Evolutionary conservation across 2,888 invertebrate genomes (phyloP).

Genomic region (Heteromyza rotundicornis): DNA sequence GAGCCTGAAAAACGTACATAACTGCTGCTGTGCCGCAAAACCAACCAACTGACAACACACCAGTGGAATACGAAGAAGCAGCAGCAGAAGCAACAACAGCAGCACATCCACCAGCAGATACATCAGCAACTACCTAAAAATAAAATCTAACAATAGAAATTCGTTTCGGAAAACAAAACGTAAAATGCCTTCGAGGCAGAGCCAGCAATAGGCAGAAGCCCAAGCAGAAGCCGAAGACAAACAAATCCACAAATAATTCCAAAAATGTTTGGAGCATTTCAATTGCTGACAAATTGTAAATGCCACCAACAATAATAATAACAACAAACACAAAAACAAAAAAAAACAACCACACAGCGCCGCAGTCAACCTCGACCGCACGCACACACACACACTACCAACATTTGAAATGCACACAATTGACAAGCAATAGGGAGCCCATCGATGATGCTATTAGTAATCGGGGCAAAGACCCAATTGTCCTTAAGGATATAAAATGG

Average conservation of each 20-base stretch:
- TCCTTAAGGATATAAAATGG: conserved; percentile 54
- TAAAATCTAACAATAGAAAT: too few relatives aligned
- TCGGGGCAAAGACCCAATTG: conserved; percentile 45
- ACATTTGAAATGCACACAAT: background rate
- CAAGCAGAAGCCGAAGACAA: background rate
- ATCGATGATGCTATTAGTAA: conserved; percentile 11
- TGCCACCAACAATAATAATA: background rate
- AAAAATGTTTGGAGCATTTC: conserved; percentile 54
- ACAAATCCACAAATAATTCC: conserved; percentile 46
- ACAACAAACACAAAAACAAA: too few relatives aligned
- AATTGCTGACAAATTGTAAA: conserved; percentile 51
- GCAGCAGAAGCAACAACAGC: too few relatives aligned
- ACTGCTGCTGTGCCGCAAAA: conserved; percentile 4
- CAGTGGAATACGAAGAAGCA: too few relatives aligned
- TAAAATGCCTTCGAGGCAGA: background rate
- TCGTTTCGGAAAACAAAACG: too few relatives aligned
- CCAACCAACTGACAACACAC: too few relatives aligned
- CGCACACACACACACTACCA: background rate
- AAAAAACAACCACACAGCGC: too few relatives aligned
- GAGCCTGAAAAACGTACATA: conserved; percentile 31
- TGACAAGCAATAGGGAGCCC: background rate
- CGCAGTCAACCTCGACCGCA: background rate
- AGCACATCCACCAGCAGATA: too few relatives aligned
- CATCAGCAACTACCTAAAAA: too few relatives aligned
- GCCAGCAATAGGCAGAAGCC: background rate